These are phyloP conservation scores for Lutjanus erythropterus DNA, from an alignment of 2,113 vertebrate genomes.

Conservation along the genomic window DNA sequence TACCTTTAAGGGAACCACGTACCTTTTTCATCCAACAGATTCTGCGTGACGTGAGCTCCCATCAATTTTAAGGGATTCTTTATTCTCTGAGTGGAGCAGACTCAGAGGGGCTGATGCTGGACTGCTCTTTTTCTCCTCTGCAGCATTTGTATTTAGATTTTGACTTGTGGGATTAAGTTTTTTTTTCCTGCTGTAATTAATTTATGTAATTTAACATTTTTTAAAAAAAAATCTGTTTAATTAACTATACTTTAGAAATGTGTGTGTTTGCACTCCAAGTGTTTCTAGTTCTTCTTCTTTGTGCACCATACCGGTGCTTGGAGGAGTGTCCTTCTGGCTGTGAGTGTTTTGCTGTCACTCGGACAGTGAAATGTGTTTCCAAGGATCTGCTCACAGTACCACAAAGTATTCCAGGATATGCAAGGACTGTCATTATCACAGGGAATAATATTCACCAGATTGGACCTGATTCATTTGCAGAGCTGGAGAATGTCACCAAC, in stretches of 20 bases:
- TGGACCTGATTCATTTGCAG: conserved; percentile 75
- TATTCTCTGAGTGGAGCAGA: conserved; percentile 68
- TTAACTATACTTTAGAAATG: conserved; percentile 65
- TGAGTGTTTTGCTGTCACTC: conserved; percentile 81
- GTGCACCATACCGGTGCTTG: conserved; percentile 51
- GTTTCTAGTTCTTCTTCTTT: conserved; percentile 75
- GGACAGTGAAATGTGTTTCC: conserved; percentile 83
- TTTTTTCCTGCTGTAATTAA: not conserved
- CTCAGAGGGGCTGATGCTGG: conserved; percentile 40
- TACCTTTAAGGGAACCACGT: conserved; percentile 80
- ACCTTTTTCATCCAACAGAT: conserved; percentile 65
- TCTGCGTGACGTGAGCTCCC: conserved; percentile 68
- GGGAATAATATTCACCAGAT: conserved; percentile 81
- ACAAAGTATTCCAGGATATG: conserved; percentile 75
- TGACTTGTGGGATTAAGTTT: not conserved
- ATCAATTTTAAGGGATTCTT: conserved; percentile 70
- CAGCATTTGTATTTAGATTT: conserved; percentile 24
- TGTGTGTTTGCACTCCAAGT: conserved; percentile 42
- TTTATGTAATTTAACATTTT: not conserved
- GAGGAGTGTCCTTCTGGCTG: conserved; percentile 82
- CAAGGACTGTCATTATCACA: conserved; percentile 80
- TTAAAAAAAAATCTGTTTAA: not conserved
- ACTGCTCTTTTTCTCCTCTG: conserved; percentile 34
- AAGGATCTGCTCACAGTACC: conserved; percentile 78
- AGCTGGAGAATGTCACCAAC: conserved; percentile 80